Percentiles rank a stretch among this genome's conserved stretches.
These are phyloP conservation scores for Chironomus tentans DNA, from an alignment of 2,888 invertebrate genomes.

Conservation along the genomic window DNA sequence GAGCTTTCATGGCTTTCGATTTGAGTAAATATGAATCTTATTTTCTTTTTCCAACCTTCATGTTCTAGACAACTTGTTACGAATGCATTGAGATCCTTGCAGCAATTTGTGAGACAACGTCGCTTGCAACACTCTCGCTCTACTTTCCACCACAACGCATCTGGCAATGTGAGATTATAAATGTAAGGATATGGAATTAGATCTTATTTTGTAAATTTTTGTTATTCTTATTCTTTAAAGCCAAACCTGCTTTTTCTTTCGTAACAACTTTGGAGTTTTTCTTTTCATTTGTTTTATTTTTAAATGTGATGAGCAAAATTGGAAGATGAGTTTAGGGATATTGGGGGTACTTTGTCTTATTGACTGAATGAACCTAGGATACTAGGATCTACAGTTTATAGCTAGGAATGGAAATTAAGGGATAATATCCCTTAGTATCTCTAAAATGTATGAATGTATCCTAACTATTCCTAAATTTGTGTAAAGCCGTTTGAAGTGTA, in stretches of 20 bases:
- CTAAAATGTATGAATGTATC: too few species aligned
- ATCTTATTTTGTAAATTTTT: background rate
- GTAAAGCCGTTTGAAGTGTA: too few species aligned
- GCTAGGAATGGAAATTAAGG: too few species aligned
- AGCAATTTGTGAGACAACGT: slow-evolving; percentile 63
- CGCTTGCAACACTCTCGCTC: slow-evolving; percentile 72
- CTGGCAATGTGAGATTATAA: slow-evolving; percentile 47
- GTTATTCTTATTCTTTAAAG: background rate
- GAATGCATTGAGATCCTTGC: slow-evolving; percentile 65
- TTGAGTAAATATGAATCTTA: background rate
- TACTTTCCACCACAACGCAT: slow-evolving; percentile 63
- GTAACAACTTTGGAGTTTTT: background rate
- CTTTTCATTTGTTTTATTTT: background rate
- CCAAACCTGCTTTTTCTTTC: background rate
- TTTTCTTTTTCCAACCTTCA: background rate
- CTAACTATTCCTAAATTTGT: too few species aligned
- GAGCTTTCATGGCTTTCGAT: background rate
- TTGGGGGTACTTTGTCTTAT: too few species aligned
- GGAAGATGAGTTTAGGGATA: too few species aligned
- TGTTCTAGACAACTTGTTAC: slow-evolving; percentile 50
- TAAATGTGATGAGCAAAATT: too few species aligned
- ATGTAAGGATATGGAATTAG: slow-evolving; percentile 1
- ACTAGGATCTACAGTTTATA: too few species aligned
- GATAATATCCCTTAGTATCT: too few species aligned
- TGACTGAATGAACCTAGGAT: too few species aligned